phyloP scores from a whole-genome alignment of 2,797 vertebrate genomes.

The Australoheros facetus region DNA sequence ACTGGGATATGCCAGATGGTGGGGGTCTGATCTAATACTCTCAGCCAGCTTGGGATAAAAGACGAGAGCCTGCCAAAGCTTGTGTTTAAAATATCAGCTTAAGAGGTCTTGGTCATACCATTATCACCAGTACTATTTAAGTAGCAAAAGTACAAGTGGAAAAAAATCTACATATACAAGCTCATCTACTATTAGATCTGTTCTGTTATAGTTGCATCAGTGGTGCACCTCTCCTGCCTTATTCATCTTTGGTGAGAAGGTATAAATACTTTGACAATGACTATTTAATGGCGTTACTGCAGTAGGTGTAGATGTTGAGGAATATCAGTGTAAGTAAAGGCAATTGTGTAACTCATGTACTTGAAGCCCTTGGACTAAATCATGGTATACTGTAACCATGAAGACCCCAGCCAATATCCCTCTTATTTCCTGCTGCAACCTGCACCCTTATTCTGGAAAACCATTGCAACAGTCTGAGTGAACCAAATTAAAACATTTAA shows the following conservation, averaged over 20 bases:
- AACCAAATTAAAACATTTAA: constrained; percentile 4
- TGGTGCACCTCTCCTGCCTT: neutral
- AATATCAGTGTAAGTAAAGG: neutral
- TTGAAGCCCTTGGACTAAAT: neutral
- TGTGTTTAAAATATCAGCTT: constrained; percentile 63
- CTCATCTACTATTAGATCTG: neutral
- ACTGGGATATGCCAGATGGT: constrained; percentile 57
- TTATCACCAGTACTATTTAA: constrained; percentile 5
- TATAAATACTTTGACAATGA: constrained; percentile 68
- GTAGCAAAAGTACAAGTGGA: neutral
- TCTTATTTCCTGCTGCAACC: neutral
- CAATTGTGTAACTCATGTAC: neutral
- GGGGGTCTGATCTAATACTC: constrained; percentile 50
- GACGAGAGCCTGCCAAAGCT: constrained; percentile 52
- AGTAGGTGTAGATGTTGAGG: constrained; percentile 11
- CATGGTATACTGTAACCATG: neutral
- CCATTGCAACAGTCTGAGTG: neutral
- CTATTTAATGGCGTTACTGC: constrained; percentile 57
- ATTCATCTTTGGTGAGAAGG: constrained; percentile 16
- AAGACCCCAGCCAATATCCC: neutral
- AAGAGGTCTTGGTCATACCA: constrained; percentile 12
- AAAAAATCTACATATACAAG: neutral
- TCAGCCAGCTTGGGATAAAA: constrained; percentile 52
- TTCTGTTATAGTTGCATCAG: constrained; percentile 3
- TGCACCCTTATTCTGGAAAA: constrained; percentile 2